Base-by-base conservation (phyloP, 2,797 vertebrate species). In the Amazona ochrocephala region DNA sequence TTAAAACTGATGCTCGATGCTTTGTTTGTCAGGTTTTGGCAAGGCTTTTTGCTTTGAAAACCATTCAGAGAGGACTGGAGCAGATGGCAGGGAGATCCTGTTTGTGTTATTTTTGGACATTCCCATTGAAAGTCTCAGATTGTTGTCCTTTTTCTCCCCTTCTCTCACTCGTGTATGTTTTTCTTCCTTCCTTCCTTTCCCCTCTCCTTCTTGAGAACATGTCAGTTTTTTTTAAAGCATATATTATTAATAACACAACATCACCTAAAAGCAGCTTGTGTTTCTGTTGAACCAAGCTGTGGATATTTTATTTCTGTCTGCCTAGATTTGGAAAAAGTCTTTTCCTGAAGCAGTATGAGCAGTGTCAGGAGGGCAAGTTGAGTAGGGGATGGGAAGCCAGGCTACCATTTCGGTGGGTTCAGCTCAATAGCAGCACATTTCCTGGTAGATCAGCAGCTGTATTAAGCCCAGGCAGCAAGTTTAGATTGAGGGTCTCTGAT, bases 41-140 rank as follows among this genome's bases (percentile, higher is more conserved):
- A 77, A 90, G 85, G 77, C 82, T 92, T 94, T 97, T 94, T 91
- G 77, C 93, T 97, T 95, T 91, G 73, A 97, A 96, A 97, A 78
- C 91, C 78, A 89, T 96, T 96, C 92, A 96, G 70, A 95, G 76
- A 94, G 92, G 87, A 84, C 84, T 6, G 79, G 87, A 86, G 85
- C 88, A 94, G 96, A 90, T 90, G 90, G 95, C 91, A 87, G 87
- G 89, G 93, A 96, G 90, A 95, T 90, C 87, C 93, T 94, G 79
- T 94, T 95, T 91, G 76, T 96, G 84, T 97, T 96, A 94, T 94
- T 96, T 97, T 95, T 90, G 91, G 95, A 94, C 87, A 91, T 96
- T 97, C 84, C 67, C 92, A 66, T 53, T 89, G 90, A 93, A 78
- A 89, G 84, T 95, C 89, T 96, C 78, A 92, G 85, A 95, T 90